phyloP scores from a whole-genome alignment of 2,797 vertebrate genomes.

The Erithacus rubecula region DNA sequence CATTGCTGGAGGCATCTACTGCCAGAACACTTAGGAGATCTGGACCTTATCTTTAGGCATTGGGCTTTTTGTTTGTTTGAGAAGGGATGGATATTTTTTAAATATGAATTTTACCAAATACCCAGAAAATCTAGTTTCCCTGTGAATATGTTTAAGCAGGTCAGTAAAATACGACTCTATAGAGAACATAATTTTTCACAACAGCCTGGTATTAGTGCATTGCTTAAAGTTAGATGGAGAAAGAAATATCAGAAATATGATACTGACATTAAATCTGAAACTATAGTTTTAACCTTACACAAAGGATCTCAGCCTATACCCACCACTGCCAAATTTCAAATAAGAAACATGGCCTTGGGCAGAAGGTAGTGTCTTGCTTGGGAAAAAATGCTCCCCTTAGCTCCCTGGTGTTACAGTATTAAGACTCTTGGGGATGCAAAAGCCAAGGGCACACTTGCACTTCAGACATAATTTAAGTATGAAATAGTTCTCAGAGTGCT shows the following conservation, averaged over 20 bases:
- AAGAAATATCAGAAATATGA: neutral
- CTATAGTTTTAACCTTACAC: neutral
- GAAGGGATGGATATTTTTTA: fast-evolving
- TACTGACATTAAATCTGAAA: neutral
- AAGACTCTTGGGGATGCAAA: neutral
- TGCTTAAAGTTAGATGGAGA: neutral
- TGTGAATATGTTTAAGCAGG: neutral
- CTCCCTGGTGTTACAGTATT: neutral
- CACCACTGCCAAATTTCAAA: neutral
- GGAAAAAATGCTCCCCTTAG: neutral
- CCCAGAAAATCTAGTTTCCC: neutral
- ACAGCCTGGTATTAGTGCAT: neutral
- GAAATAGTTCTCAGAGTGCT: neutral
- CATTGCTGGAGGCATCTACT: neutral
- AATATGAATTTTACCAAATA: neutral
- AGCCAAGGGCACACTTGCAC: too few species aligned
- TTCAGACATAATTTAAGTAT: neutral
- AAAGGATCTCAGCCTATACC: neutral
- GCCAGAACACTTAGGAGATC: neutral
- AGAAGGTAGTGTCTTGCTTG: neutral
- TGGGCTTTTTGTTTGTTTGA: neutral
- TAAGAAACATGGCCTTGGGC: neutral
- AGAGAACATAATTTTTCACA: neutral
- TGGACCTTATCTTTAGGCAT: neutral
- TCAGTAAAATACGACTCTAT: neutral